Conservation (phyloP, 2,113 vertebrate genomes). For the Aegithalos caudatus region DNA sequence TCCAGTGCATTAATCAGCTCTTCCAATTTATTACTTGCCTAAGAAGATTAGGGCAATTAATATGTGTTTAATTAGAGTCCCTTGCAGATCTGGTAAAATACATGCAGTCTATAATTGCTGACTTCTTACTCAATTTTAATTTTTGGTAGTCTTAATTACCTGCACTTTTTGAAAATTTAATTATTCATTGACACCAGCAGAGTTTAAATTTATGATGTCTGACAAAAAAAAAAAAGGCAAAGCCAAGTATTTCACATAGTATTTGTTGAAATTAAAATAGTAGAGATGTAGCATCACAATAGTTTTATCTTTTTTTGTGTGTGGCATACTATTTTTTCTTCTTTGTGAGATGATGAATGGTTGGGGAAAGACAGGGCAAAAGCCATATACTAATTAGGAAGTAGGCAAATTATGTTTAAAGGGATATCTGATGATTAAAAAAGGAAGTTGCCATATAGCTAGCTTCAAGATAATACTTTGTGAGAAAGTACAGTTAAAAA, state of each 20-base stretch:
- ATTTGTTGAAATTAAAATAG: neutral
- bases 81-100: slow-evolving; percentile 55
- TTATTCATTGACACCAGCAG: slow-evolving; percentile 7
- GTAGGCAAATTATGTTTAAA: neutral
- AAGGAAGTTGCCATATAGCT: neutral
- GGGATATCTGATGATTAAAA: neutral
- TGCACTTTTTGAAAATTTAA: slow-evolving; percentile 31
- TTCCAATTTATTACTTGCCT: slow-evolving; percentile 70
- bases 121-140: slow-evolving; percentile 49
- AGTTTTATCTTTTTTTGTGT: neutral
- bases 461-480: neutral
- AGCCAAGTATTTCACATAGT: neutral
- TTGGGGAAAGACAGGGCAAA: neutral
- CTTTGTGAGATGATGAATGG: neutral
- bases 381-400: neutral
- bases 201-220: neutral
- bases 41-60: slow-evolving; percentile 70
- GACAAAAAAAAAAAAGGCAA: neutral
- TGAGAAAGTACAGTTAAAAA: neutral
- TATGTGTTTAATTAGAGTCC: slow-evolving; percentile 69
- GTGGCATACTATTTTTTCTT: neutral
- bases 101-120: slow-evolving; percentile 37
- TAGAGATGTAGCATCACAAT: neutral
- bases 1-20: slow-evolving; percentile 68
- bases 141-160: slow-evolving; percentile 58